Conservation (phyloP, 2,113 vertebrate species). For the Strix aluco region DNA sequence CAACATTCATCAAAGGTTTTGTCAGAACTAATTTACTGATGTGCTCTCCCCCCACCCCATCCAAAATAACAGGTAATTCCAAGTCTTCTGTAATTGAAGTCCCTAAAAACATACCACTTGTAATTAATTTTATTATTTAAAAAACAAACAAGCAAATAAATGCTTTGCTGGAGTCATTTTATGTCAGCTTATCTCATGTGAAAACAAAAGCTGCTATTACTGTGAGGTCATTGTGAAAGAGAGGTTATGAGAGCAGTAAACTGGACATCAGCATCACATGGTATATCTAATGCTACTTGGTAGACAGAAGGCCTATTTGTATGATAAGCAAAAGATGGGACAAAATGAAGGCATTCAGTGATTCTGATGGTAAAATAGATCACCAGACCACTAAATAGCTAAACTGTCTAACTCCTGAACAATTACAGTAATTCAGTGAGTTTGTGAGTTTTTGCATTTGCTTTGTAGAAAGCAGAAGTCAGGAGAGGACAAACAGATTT, state of each 20-base stretch:
- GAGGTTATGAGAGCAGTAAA: conserved; percentile 1
- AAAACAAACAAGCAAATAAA: background rate
- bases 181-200: background rate
- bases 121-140: background rate
- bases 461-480: conserved; percentile 15
- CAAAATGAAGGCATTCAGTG: conserved; percentile 18
- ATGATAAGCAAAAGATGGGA: background rate
- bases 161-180: background rate
- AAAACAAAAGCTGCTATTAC: conserved; percentile 33
- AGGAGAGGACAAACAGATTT: conserved; percentile 1
- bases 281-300: background rate
- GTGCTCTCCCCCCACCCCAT: background rate
- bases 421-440: conserved; percentile 29
- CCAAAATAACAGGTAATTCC: background rate
- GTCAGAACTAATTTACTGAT: background rate
- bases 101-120: background rate
- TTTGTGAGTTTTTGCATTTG: conserved; percentile 21
- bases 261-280: conserved; percentile 13
- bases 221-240: background rate
- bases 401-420: conserved; percentile 6
- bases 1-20: background rate
- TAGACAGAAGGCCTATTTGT: conserved; percentile 45
- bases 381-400: conserved; percentile 32
- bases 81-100: background rate
- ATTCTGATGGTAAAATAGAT: conserved; percentile 26